phyloP scores from a whole-genome alignment of 92 coral and sea anemone species.

The Porites rus region DNA sequence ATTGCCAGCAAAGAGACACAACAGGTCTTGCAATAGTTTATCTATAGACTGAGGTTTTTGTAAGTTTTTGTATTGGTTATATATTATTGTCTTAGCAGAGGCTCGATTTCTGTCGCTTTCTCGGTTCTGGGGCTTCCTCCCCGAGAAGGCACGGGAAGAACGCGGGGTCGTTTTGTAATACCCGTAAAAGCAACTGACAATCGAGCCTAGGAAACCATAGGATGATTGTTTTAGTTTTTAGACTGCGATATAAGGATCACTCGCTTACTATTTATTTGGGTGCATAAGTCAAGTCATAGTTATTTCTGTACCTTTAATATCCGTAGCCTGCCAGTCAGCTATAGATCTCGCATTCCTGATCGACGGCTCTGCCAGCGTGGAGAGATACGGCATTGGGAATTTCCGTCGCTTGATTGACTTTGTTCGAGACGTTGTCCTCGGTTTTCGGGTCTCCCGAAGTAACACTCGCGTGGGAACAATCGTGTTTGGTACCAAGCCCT shows the following conservation, averaged over 20 bases:
- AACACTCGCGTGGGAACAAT: constrained; percentile 74
- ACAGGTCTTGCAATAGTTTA: too few relatives aligned
- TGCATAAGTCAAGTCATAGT: neutral
- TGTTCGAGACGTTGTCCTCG: constrained; percentile 74
- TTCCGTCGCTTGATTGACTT: constrained; percentile 79
- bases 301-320: neutral
- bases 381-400: constrained; percentile 88
- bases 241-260: neutral
- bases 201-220: neutral
- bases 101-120: too few relatives aligned
- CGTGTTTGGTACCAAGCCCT: constrained; percentile 70
- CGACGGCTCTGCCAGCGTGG: constrained; percentile 91
- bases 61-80: too few relatives aligned
- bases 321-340: constrained; percentile 76
- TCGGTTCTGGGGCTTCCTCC: too few relatives aligned
- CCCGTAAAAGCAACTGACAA: too few relatives aligned
- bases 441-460: constrained; percentile 80
- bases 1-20: too few relatives aligned
- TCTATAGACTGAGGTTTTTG: too few relatives aligned
- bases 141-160: too few relatives aligned
- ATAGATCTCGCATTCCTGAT: constrained; percentile 86
- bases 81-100: too few relatives aligned
- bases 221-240: neutral
- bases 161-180: too few relatives aligned
- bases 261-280: neutral